A percentile compares a stretch with the other conserved stretches of the same genome.
Evolutionary conservation across 2,888 invertebrate species (phyloP).

Genomic region (Tineola bisselliella): DNA sequence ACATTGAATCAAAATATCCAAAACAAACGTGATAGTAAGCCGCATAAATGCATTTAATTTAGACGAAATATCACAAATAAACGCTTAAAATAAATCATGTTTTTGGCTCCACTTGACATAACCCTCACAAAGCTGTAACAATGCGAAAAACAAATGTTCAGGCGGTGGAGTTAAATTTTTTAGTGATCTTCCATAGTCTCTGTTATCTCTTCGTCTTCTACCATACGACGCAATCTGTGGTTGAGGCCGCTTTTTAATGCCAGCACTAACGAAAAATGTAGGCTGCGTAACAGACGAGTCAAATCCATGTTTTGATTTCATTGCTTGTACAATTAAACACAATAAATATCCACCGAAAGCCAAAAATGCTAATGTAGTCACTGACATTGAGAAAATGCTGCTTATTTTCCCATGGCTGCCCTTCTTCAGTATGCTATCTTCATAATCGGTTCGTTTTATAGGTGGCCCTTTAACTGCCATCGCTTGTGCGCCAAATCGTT

Average conservation of each 20-base stretch:
- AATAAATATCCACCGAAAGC: conserved; percentile 87
- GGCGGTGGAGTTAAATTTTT: conserved; percentile 37
- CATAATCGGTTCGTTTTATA: conserved; percentile 51
- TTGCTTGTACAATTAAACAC: conserved; percentile 79
- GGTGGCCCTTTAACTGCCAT: conserved; percentile 46
- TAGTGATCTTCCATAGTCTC: conserved; percentile 25
- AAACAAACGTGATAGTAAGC: too few species aligned
- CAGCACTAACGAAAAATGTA: conserved; percentile 44
- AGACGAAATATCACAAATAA: too few species aligned
- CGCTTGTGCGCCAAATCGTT: conserved; percentile 50
- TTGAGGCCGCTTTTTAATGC: conserved; percentile 55
- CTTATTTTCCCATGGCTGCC: conserved; percentile 71
- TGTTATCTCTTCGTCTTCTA: conserved; percentile 35
- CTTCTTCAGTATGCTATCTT: conserved; percentile 55
- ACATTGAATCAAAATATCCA: too few species aligned
- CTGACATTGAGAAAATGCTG: conserved; percentile 79
- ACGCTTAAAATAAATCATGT: neutral
- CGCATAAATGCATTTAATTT: too few species aligned
- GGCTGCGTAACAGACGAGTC: conserved; percentile 34
- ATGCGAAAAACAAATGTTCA: conserved; percentile 59
- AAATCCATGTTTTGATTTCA: conserved; percentile 70
- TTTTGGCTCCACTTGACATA: conserved; percentile 59
- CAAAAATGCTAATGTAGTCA: conserved; percentile 81
- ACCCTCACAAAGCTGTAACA: conserved; percentile 65
- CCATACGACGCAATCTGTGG: conserved; percentile 38